Percentiles rank a stretch among this genome's conserved stretches.
These are phyloP conservation scores for Pitta sordida DNA, from an alignment of 2,113 vertebrate genomes.

Conservation along the genomic window DNA sequence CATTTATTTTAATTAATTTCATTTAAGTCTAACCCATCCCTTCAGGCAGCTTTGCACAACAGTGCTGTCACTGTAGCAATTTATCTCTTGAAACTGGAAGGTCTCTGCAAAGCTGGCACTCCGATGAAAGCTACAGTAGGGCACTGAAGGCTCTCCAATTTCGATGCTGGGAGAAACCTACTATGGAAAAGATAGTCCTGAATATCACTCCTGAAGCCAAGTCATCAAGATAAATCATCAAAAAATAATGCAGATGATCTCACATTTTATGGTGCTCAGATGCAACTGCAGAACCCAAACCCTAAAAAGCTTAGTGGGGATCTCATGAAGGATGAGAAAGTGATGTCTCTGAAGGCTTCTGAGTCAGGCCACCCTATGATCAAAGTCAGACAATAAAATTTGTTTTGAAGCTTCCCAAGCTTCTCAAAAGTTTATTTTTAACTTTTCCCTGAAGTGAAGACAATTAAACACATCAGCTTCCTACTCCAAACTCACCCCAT, in stretches of 20 bases:
- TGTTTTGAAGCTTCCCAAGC: neutral
- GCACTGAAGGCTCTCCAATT: neutral
- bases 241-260: constrained; percentile 9
- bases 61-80: constrained; percentile 54
- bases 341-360: neutral
- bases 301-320: neutral
- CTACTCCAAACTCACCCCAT: neutral
- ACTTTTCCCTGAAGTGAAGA: neutral
- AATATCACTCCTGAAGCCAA: constrained; percentile 36
- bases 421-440: neutral
- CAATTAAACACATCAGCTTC: neutral
- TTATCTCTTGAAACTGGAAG: constrained; percentile 25
- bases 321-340: neutral
- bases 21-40: constrained; percentile 4
- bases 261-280: neutral
- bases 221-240: constrained; percentile 17
- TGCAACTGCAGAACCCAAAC: neutral
- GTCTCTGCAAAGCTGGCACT: neutral
- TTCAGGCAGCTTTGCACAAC: neutral
- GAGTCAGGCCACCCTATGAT: neutral
- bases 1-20: constrained; percentile 33
- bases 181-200: constrained; percentile 1
- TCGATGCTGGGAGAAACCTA: neutral
- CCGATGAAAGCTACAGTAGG: neutral
- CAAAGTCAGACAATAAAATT: neutral